Percentiles rank a stretch among this genome's conserved stretches.
phyloP scores from a whole-genome alignment of 64 coral and sea anemone species.

The Exaiptasia diaphana region DNA sequence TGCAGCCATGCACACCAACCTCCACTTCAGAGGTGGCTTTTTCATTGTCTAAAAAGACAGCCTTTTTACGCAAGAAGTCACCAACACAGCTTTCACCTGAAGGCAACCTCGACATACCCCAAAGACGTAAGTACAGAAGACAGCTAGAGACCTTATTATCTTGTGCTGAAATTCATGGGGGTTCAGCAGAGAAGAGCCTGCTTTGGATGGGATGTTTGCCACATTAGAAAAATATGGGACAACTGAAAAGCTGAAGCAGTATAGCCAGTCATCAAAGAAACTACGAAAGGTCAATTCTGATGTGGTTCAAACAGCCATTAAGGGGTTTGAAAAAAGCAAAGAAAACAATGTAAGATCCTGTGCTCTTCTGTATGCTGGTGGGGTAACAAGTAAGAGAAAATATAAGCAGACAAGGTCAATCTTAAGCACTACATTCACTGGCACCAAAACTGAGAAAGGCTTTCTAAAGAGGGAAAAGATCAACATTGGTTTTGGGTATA shows the following conservation, averaged over 20 bases:
- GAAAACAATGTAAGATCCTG: conserved; percentile 41
- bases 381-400: conserved; percentile 36
- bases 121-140: conserved; percentile 37
- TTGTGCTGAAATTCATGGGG: conserved; percentile 46
- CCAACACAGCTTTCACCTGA: conserved; percentile 23
- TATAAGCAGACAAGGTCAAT: conserved; percentile 17
- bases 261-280: conserved; percentile 1
- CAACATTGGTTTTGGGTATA: conserved; percentile 18
- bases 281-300: not conserved
- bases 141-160: conserved; percentile 52
- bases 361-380: conserved; percentile 59
- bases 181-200: conserved; percentile 30
- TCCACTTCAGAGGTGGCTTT: not conserved
- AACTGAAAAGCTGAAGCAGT: not conserved
- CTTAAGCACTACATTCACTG: conserved; percentile 24
- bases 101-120: conserved; percentile 39
- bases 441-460: conserved; percentile 20
- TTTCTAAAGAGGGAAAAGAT: conserved; percentile 14
- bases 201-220: conserved; percentile 31
- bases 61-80: not conserved
- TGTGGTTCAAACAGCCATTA: not conserved
- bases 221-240: conserved; percentile 14
- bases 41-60: conserved; percentile 32
- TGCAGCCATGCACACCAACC: not conserved
- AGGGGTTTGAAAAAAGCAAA: conserved; percentile 23